phyloP scores from a whole-genome alignment of 92 coral and sea anemone genomes.

The Porites lobata region DNA sequence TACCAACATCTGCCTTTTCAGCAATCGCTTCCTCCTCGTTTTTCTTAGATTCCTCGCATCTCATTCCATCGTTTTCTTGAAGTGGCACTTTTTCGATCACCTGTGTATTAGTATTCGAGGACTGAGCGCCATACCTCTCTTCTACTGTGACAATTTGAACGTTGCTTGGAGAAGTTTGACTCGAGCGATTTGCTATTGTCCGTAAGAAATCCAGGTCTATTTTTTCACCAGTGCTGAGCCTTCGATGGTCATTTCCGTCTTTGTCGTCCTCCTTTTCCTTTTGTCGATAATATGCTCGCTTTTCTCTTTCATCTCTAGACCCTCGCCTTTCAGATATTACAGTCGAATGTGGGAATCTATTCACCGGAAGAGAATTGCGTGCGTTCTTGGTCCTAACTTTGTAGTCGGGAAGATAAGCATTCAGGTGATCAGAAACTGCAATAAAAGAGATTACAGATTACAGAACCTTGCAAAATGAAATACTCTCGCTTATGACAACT shows the following conservation, averaged over 20 bases:
- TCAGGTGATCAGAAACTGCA: conserved; percentile 25
- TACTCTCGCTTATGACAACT: too few species aligned
- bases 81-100: neutral
- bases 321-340: conserved; percentile 3
- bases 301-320: conserved; percentile 14
- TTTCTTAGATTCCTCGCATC: neutral
- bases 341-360: conserved; percentile 7
- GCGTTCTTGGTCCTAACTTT: conserved; percentile 13
- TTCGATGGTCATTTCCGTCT: conserved; percentile 20
- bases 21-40: neutral
- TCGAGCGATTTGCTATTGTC: neutral
- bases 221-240: conserved; percentile 2
- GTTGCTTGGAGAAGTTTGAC: conserved; percentile 30
- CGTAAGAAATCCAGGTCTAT: conserved; percentile 18
- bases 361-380: conserved; percentile 25
- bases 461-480: neutral
- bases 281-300: neutral
- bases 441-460: neutral
- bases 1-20: neutral
- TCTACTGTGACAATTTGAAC: neutral
- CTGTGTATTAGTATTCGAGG: neutral
- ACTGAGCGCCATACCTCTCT: neutral
- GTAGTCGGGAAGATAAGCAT: conserved; percentile 6
- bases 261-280: neutral
- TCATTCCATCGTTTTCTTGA: neutral